phyloP scores from a whole-genome alignment of 64 coral and sea anemone genomes.

The Montipora capricornis region DNA sequence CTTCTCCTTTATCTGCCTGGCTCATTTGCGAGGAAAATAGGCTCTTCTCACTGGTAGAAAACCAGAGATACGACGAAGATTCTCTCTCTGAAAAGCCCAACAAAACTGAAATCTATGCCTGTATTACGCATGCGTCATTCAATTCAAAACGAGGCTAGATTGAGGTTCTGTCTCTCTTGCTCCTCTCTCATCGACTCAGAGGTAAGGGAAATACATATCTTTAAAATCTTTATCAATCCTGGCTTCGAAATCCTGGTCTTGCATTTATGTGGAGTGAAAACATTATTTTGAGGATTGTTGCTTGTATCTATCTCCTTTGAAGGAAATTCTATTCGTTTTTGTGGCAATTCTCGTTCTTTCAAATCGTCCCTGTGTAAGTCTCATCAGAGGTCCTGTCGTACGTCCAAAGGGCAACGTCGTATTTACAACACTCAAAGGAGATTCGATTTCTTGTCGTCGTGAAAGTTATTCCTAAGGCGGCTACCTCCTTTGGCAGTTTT shows the following conservation, averaged over 20 bases:
- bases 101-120: neutral
- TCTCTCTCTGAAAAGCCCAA: neutral
- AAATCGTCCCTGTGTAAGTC: too few relatives aligned
- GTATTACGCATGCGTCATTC: constrained; percentile 3
- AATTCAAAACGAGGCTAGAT: constrained; percentile 58
- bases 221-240: neutral
- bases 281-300: neutral
- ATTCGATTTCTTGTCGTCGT: too few relatives aligned
- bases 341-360: too few relatives aligned
- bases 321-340: neutral
- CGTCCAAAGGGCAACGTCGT: too few relatives aligned
- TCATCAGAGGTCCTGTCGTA: too few relatives aligned
- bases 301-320: neutral
- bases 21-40: constrained; percentile 75
- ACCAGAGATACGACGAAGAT: neutral
- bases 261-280: neutral
- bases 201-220: neutral
- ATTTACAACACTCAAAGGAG: too few relatives aligned
- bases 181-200: neutral
- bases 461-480: too few relatives aligned
- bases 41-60: neutral
- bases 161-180: neutral
- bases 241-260: neutral
- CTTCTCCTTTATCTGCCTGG: constrained; percentile 85
- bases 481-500: too few relatives aligned